phyloP scores from a whole-genome alignment of 2,113 vertebrate genomes.

The Etheostoma cragini region DNA sequence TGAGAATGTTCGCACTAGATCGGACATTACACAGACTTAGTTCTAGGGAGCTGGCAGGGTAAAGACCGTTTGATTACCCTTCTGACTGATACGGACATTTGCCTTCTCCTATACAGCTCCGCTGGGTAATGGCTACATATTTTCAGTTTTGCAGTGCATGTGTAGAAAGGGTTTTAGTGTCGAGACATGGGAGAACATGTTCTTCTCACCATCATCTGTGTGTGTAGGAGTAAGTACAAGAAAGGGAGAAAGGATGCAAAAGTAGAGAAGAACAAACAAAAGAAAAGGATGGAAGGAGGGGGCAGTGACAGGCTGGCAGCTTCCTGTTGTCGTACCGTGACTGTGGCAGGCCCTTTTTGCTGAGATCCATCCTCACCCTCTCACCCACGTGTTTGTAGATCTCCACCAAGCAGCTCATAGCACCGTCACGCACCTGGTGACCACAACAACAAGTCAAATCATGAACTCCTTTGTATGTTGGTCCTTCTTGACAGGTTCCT shows the following conservation, averaged over 20 bases:
- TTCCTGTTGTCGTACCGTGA: slow-evolving; percentile 87
- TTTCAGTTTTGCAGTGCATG: too few relatives aligned
- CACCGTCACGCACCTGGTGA: slow-evolving; percentile 93
- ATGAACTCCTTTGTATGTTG: too few relatives aligned
- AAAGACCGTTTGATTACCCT: too few relatives aligned
- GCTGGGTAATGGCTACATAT: too few relatives aligned
- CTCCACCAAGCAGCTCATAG: slow-evolving; percentile 96
- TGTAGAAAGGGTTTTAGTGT: background rate
- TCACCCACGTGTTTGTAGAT: slow-evolving; percentile 99
- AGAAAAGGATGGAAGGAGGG: background rate
- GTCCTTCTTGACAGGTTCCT: background rate
- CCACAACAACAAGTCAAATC: background rate
- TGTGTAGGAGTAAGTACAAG: too few relatives aligned
- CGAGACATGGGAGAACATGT: background rate
- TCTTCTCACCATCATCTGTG: background rate
- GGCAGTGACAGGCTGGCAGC: background rate
- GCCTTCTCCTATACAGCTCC: too few relatives aligned
- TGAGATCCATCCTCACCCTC: slow-evolving; percentile 96
- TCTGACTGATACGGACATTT: too few relatives aligned
- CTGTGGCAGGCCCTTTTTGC: slow-evolving; percentile 97
- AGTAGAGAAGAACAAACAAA: background rate
- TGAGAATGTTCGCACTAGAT: too few relatives aligned
- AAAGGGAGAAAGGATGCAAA: background rate
- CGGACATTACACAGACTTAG: too few relatives aligned
- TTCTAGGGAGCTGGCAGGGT: too few relatives aligned